Evolutionary conservation across 1,140 invertebrate genomes (phyloP), one percentile per base, ranked within the genome.

Genomic region (Heliothis virescens): DNA sequence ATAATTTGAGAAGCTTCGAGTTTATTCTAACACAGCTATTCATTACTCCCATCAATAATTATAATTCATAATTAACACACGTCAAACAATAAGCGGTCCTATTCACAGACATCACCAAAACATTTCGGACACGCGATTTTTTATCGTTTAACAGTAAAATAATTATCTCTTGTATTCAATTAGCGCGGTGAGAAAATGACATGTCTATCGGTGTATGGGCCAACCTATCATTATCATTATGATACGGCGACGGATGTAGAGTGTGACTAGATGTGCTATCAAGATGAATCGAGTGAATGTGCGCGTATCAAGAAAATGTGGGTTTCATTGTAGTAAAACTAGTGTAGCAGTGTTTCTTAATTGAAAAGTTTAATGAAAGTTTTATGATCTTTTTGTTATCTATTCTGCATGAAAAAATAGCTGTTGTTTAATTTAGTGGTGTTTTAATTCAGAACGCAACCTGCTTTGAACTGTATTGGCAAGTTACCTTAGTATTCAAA

Each of bases 151-250:
- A 85, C 80, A 84, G 82, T 87, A 85, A 85, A 86, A 85, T 84
- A 86, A 88, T 86, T 87, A 86, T 82, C 75, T 79, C 83, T 78
- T 79, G 85, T 87, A 90, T 91, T 91, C 87, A 90, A 91, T 91
- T 90, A 90, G 82, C 60, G 79, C 83, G 86, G 87, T 87, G 90
- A 90, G 88, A 91, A 91, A 90, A 91, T 90, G 91, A 91, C 90
- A 89, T 86, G 88, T 86, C 84, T 87, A 87, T 90, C 78, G 77
- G 82, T 74, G 80, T 80, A 76, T 71, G 84, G 83, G 53, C 79
- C 79, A 74, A 79, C 72, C 86, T 86, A 87, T 91, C 85, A 90
- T 91, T 87, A 90, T 83, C 79, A 73, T 86, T 84, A 83, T 69
- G 87, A 65, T 80, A 84, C 48, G 21, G 47, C 21, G 15, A 59